Evolutionary conservation across 1,140 invertebrate genomes (phyloP).

Genomic region (Danaus melanippus): DNA sequence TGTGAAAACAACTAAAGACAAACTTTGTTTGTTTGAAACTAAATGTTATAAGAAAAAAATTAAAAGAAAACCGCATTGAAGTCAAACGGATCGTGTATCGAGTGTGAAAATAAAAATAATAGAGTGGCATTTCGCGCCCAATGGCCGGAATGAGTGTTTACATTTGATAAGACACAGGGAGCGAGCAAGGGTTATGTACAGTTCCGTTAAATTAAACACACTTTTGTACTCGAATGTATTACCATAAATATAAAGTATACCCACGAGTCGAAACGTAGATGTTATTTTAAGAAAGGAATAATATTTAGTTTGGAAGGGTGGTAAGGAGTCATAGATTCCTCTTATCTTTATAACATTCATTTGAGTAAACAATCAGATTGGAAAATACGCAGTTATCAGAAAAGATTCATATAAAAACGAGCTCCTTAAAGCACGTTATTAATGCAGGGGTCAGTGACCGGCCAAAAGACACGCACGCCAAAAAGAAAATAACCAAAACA

Average conservation of each 20-base stretch:
- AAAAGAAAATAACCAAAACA: slow-evolving; percentile 62
- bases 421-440: slow-evolving; percentile 46
- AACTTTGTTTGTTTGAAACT: too few species aligned
- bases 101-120: slow-evolving; percentile 58
- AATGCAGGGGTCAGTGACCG: slow-evolving; percentile 46
- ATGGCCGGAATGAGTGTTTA: slow-evolving; percentile 64
- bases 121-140: slow-evolving; percentile 44
- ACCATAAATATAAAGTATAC: slow-evolving; percentile 1
- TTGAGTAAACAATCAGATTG: too few species aligned
- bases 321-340: slow-evolving; percentile 1
- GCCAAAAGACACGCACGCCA: slow-evolving; percentile 51
- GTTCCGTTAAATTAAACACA: background rate
- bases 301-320: background rate
- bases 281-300: background rate
- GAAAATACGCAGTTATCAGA: slow-evolving; percentile 6
- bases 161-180: slow-evolving; percentile 54
- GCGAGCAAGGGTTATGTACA: slow-evolving; percentile 18
- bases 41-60: too few species aligned
- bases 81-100: slow-evolving; percentile 30
- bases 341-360: too few species aligned
- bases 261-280: background rate
- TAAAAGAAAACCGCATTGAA: slow-evolving; percentile 9
- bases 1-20: too few species aligned
- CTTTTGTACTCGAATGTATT: slow-evolving; percentile 10
- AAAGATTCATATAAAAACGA: slow-evolving; percentile 30